Percentiles rank a stretch among this genome's conserved stretches.
Conservation (phyloP, 1,140 invertebrate species). For the Zaprionus lachaisei region DNA sequence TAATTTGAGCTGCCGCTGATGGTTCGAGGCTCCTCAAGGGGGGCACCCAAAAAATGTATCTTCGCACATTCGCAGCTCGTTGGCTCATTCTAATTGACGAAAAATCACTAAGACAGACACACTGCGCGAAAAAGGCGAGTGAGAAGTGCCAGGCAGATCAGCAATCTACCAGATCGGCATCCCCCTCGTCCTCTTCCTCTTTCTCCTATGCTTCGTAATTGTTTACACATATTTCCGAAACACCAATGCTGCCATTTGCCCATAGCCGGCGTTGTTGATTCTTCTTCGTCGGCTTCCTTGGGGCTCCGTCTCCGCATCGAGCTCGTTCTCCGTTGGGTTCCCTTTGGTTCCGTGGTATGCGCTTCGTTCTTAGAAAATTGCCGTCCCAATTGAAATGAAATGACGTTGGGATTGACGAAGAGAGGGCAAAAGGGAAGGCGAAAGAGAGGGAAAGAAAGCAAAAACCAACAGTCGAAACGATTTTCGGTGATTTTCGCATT, state of each 20-base stretch:
- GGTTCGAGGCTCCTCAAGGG: constrained; percentile 46
- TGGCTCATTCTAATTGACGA: constrained; percentile 79
- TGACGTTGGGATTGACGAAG: constrained; percentile 58
- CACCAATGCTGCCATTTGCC: constrained; percentile 67
- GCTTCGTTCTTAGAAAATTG: constrained; percentile 82
- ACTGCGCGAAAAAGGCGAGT: neutral
- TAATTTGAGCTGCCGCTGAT: constrained; percentile 82
- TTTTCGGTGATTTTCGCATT: constrained; percentile 81
- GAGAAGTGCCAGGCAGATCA: constrained; percentile 44
- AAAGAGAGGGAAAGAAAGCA: neutral
- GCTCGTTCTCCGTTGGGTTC: constrained; percentile 11
- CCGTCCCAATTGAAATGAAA: constrained; percentile 82
- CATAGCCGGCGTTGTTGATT: constrained; percentile 42
- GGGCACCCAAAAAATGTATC: constrained; percentile 57
- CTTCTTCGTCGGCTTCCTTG: constrained; percentile 10
- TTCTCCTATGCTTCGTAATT: constrained; percentile 58
- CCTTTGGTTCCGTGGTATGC: constrained; percentile 72
- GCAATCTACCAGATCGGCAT: constrained; percentile 11
- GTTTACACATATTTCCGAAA: constrained; percentile 81
- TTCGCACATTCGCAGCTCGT: constrained; percentile 81
- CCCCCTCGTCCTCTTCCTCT: neutral
- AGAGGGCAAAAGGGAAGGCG: neutral
- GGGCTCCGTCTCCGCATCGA: constrained; percentile 7
- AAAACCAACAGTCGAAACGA: constrained; percentile 49
- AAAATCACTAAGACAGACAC: constrained; percentile 68